phyloP scores from a whole-genome alignment of 2,797 vertebrate genomes.

The Falco cherrug region DNA sequence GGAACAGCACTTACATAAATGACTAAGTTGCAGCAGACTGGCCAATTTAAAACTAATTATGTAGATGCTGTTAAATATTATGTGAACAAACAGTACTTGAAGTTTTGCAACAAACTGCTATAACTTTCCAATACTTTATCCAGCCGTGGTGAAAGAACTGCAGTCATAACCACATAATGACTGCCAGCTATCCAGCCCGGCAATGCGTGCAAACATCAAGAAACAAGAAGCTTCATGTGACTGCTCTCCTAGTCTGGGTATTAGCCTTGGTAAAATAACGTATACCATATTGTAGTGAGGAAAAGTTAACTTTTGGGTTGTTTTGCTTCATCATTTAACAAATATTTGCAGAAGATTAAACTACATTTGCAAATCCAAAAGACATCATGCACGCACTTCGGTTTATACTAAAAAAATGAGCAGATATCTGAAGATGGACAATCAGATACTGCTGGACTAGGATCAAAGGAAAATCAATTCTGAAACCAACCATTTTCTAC shows the following conservation, averaged over 20 bases:
- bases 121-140: background rate
- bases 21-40: background rate
- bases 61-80: slow-evolving; percentile 9
- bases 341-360: background rate
- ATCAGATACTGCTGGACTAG: background rate
- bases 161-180: background rate
- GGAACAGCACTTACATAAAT: slow-evolving; percentile 37
- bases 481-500: background rate
- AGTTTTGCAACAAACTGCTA: slow-evolving; percentile 12
- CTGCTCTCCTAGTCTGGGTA: background rate
- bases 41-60: slow-evolving; percentile 41
- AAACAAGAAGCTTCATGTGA: background rate
- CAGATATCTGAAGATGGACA: background rate
- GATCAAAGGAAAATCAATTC: slow-evolving; percentile 18
- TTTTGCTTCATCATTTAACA: background rate
- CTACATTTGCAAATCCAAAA: background rate
- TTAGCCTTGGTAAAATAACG: background rate
- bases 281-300: background rate
- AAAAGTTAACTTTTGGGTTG: background rate
- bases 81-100: background rate
- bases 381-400: background rate
- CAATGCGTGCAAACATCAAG: background rate
- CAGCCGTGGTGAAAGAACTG: background rate
- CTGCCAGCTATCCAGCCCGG: background rate
- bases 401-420: background rate